A percentile compares a stretch with the other conserved stretches of the same genome.
phyloP scores from a whole-genome alignment of 2,888 invertebrate genomes.

The Melipona bicolor region DNA sequence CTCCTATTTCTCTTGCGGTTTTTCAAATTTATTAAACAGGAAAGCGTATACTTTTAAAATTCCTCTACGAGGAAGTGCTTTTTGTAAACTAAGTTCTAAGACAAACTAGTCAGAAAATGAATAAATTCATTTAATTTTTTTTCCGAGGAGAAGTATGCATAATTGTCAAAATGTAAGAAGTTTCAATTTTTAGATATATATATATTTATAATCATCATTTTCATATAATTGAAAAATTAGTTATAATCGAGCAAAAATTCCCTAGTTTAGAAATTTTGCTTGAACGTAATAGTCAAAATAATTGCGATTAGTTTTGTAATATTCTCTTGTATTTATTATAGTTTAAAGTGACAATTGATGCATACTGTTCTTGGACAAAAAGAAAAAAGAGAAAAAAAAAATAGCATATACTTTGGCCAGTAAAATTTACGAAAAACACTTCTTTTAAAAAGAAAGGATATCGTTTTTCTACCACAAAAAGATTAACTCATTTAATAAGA shows the following conservation, averaged over 20 bases:
- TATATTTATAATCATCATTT: conserved; percentile 19
- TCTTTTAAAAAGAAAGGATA: conserved; percentile 46
- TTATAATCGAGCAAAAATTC: conserved; percentile 5
- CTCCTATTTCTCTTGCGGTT: conserved; percentile 59
- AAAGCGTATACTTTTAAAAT: conserved; percentile 51
- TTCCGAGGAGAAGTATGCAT: conserved; percentile 49
- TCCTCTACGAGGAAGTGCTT: conserved; percentile 51
- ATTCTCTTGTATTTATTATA: conserved; percentile 34
- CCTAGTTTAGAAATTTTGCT: conserved; percentile 10
- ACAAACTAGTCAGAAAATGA: conserved; percentile 58
- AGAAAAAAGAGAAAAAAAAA: neutral
- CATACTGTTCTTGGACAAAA: conserved; percentile 41
- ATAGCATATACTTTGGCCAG: conserved; percentile 55
- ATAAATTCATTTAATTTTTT: conserved; percentile 36
- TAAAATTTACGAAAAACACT: conserved; percentile 57
- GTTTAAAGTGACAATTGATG: conserved; percentile 39
- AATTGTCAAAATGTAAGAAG: conserved; percentile 28
- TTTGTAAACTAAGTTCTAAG: conserved; percentile 49
- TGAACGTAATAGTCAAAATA: neutral
- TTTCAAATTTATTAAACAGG: conserved; percentile 36
- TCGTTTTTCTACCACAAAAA: conserved; percentile 38
- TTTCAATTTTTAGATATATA: conserved; percentile 1
- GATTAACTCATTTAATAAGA: conserved; percentile 27
- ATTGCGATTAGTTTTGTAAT: conserved; percentile 11
- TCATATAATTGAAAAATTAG: conserved; percentile 13